Conservation (phyloP, 2,797 vertebrate genomes). For the Synanceia verrucosa region DNA sequence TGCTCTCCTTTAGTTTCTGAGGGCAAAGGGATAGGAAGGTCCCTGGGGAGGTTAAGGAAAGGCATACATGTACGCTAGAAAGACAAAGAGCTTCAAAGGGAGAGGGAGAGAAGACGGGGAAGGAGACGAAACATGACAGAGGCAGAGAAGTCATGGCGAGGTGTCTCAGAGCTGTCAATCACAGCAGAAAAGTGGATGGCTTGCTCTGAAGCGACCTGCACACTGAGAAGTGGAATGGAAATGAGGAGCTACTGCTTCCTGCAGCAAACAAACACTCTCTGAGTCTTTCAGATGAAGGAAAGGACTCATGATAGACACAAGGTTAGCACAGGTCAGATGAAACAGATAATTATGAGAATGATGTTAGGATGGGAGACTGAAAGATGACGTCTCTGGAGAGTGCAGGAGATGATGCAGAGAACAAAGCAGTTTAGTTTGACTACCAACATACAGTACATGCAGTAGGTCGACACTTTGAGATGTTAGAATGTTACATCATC, state of each 20-base stretch:
- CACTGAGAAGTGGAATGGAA: constrained; percentile 52
- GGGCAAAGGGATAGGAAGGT: constrained; percentile 39
- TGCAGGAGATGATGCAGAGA: not conserved
- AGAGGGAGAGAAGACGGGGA: constrained; percentile 41
- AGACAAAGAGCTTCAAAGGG: constrained; percentile 65
- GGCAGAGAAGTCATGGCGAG: constrained; percentile 59
- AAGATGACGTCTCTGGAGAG: not conserved
- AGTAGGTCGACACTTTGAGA: not conserved
- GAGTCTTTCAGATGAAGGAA: constrained; percentile 30
- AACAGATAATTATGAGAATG: constrained; percentile 10
- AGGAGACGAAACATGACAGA: constrained; percentile 67
- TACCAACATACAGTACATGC: too few relatives aligned
- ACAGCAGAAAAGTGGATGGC: constrained; percentile 15
- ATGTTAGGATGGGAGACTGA: not conserved
- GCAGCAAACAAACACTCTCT: constrained; percentile 38
- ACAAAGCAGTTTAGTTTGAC: not conserved
- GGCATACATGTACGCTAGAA: constrained; percentile 53
- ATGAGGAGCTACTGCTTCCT: constrained; percentile 42
- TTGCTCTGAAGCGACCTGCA: constrained; percentile 41
- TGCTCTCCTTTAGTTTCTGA: constrained; percentile 37
- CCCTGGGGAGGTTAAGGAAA: constrained; percentile 61
- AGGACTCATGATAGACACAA: not conserved
- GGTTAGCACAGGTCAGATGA: constrained; percentile 19
- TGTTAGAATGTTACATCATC: not conserved
- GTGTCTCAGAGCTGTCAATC: constrained; percentile 73